Evolutionary conservation across 2,797 vertebrate genomes (phyloP).

Genomic region (Xenentodon cancila): DNA sequence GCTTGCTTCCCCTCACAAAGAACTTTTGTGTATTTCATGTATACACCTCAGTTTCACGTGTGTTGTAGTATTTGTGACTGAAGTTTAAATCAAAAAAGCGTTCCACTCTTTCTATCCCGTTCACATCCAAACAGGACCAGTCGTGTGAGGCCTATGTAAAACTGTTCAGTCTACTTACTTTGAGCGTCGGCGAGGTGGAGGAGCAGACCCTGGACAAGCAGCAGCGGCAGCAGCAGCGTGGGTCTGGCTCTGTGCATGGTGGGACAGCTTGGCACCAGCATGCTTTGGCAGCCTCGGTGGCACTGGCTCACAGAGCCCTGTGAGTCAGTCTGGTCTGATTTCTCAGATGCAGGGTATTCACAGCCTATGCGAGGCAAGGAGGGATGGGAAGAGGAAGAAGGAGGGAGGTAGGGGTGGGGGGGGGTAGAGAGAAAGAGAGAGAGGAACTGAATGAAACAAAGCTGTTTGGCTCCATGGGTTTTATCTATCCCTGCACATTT

Average conservation of each 20-base stretch:
- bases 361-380: conserved; percentile 84
- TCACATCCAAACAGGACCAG: conserved; percentile 18
- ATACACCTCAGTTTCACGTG: neutral
- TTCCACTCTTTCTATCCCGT: neutral
- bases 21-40: neutral
- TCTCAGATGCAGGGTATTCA: conserved; percentile 91
- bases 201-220: conserved; percentile 85
- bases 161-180: conserved; percentile 85
- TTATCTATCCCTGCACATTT: conserved; percentile 83
- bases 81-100: conserved; percentile 9
- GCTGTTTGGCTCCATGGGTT: conserved; percentile 79
- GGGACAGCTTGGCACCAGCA: conserved; percentile 91
- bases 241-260: conserved; percentile 89
- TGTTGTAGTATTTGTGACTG: conserved; percentile 1
- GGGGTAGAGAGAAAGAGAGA: conserved; percentile 39
- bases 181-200: conserved; percentile 88
- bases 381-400: conserved; percentile 48
- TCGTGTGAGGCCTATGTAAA: conserved; percentile 38
- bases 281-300: conserved; percentile 86
- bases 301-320: conserved; percentile 88
- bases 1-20: neutral
- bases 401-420: conserved; percentile 5
- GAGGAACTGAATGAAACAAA: conserved; percentile 81
- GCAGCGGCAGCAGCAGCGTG: conserved; percentile 86
- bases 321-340: conserved; percentile 86